phyloP scores from a whole-genome alignment of 2,113 vertebrate genomes.

The Elachura formosa region DNA sequence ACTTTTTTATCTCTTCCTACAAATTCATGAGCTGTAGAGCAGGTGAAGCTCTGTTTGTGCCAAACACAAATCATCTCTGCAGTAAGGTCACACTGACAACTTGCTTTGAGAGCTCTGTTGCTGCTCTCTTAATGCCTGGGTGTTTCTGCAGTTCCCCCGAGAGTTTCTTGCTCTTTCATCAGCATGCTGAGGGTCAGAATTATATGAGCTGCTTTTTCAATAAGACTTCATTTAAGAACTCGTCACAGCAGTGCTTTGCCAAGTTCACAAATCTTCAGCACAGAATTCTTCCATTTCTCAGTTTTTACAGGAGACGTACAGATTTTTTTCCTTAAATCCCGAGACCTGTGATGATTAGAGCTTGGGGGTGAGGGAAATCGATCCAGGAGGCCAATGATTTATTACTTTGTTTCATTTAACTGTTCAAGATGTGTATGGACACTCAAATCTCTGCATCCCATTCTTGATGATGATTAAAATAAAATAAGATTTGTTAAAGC shows the following conservation, averaged over 20 bases:
- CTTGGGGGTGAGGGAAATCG: fast-evolving
- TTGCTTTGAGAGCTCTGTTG: not conserved
- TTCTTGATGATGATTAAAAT: not conserved
- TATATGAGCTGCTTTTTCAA: not conserved
- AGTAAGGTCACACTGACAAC: not conserved
- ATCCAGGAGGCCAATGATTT: not conserved
- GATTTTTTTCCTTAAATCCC: not conserved
- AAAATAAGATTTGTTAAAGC: not conserved
- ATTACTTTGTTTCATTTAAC: not conserved
- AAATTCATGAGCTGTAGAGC: not conserved
- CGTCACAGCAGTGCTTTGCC: not conserved
- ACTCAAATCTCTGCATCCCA: not conserved
- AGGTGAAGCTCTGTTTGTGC: not conserved
- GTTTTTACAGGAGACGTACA: not conserved
- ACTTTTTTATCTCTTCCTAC: not conserved
- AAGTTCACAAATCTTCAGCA: not conserved
- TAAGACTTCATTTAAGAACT: not conserved
- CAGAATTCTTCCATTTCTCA: not conserved
- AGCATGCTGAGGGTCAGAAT: not conserved
- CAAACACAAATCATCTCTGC: not conserved
- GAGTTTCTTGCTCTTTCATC: not conserved
- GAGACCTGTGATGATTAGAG: not conserved
- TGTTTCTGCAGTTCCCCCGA: not conserved
- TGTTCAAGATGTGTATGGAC: not conserved
- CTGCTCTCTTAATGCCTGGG: not conserved